Evolutionary conservation across 1,140 invertebrate species (phyloP).

Genomic region (Thaumetopoea pityocampa): DNA sequence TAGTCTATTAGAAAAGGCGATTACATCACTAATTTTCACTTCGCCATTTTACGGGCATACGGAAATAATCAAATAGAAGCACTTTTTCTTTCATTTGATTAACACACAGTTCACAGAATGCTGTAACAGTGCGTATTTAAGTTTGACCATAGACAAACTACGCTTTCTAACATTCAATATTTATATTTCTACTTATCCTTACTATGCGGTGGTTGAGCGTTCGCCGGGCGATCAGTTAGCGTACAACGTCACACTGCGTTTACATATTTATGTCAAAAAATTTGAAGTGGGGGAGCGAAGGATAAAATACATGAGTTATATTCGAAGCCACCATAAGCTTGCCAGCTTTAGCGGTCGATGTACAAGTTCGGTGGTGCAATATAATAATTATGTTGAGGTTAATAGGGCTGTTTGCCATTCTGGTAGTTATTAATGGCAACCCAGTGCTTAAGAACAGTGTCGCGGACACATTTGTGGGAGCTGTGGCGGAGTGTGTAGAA

Average conservation of each 20-base stretch:
- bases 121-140: conserved; percentile 41
- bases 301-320: conserved; percentile 68
- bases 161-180: conserved; percentile 73
- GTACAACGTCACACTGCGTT: conserved; percentile 44
- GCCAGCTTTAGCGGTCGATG: conserved; percentile 42
- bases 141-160: conserved; percentile 55
- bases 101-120: conserved; percentile 45
- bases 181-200: conserved; percentile 72
- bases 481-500: conserved; percentile 61
- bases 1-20: conserved; percentile 11
- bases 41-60: conserved; percentile 18
- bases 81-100: conserved; percentile 75
- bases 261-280: conserved; percentile 54
- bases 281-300: conserved; percentile 51
- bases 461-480: conserved; percentile 64
- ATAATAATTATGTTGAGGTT: conserved; percentile 51
- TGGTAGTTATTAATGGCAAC: conserved; percentile 48
- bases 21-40: conserved; percentile 31
- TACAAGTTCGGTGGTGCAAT: conserved; percentile 24
- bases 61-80: conserved; percentile 68
- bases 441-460: conserved; percentile 55
- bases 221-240: conserved; percentile 48
- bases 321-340: conserved; percentile 61
- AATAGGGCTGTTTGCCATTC: conserved; percentile 43
- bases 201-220: conserved; percentile 34